These are phyloP conservation scores for Anarhynchus alexandrinus DNA, from an alignment of 2,113 vertebrate species.

Conservation along the genomic window DNA sequence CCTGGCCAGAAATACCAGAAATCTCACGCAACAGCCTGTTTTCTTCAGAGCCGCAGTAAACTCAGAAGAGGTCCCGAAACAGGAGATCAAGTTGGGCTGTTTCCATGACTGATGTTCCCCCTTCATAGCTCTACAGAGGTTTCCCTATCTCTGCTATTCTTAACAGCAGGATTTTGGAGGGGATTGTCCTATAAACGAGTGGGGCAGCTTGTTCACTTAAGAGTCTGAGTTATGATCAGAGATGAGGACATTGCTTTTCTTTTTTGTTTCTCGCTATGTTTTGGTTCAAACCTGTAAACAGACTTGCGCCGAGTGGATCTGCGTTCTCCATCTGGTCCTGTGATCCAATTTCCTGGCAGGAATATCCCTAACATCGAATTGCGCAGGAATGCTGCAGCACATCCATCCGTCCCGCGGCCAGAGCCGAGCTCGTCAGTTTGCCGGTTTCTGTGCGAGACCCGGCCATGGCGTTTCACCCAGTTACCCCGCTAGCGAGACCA, in stretches of 20 bases:
- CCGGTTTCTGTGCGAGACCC: not conserved
- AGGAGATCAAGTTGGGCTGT: not conserved
- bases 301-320: not conserved
- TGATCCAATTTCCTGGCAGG: constrained; percentile 33
- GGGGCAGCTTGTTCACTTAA: constrained; percentile 16
- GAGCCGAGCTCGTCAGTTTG: not conserved
- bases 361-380: not conserved
- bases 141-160: not conserved
- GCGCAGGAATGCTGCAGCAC: not conserved
- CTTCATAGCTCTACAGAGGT: not conserved
- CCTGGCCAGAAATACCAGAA: not conserved
- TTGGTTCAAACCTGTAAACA: constrained; percentile 43
- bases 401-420: fast-evolving
- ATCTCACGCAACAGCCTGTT: not conserved
- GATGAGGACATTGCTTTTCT: not conserved
- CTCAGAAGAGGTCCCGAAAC: not conserved
- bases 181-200: not conserved
- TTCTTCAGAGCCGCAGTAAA: not conserved
- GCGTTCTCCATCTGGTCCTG: not conserved
- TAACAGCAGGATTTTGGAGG: not conserved
- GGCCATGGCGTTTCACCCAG: not conserved
- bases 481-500: not conserved
- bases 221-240: not conserved
- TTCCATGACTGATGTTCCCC: not conserved
- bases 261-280: not conserved